Conservation (phyloP, 2,797 vertebrate genomes). For the Acestrorhynchus altus region DNA sequence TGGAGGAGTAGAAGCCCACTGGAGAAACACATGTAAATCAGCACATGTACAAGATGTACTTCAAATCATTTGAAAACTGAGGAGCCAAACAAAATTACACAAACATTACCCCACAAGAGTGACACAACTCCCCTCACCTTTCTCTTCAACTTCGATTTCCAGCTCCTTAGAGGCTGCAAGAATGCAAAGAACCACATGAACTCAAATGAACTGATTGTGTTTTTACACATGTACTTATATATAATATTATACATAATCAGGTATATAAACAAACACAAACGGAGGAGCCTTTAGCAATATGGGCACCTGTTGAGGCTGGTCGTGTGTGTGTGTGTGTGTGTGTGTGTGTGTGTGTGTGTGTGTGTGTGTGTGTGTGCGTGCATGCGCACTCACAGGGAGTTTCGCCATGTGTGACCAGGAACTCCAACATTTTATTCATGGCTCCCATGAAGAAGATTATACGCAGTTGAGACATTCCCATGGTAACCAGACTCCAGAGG, state of each 20-base stretch:
- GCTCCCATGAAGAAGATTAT: slow-evolving; percentile 93
- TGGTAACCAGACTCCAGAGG: slow-evolving; percentile 91
- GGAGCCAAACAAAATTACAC: not conserved
- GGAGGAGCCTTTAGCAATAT: not conserved
- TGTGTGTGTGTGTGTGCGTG: not conserved
- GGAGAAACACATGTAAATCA: not conserved
- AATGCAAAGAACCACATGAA: slow-evolving; percentile 16
- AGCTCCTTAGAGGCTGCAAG: slow-evolving; percentile 66
- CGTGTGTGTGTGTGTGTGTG: not conserved
- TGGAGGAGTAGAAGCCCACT: slow-evolving; percentile 79
- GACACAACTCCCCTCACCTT: slow-evolving; percentile 72
- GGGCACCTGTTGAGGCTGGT: not conserved
- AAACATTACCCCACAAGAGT: not conserved
- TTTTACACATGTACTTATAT: not conserved
- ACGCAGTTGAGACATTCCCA: slow-evolving; percentile 90
- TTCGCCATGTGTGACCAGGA: slow-evolving; percentile 72
- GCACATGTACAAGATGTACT: not conserved
- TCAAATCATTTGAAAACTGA: not conserved
- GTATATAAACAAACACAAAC: not conserved
- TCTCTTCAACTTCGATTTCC: slow-evolving; percentile 54
- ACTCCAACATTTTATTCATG: slow-evolving; percentile 94
- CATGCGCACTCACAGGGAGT: slow-evolving; percentile 75
- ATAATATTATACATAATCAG: too few relatives aligned
- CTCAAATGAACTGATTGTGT: not conserved
- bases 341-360: too few relatives aligned